Evolutionary conservation across 2,797 vertebrate species (phyloP).

Genomic region (Channa striata): DNA sequence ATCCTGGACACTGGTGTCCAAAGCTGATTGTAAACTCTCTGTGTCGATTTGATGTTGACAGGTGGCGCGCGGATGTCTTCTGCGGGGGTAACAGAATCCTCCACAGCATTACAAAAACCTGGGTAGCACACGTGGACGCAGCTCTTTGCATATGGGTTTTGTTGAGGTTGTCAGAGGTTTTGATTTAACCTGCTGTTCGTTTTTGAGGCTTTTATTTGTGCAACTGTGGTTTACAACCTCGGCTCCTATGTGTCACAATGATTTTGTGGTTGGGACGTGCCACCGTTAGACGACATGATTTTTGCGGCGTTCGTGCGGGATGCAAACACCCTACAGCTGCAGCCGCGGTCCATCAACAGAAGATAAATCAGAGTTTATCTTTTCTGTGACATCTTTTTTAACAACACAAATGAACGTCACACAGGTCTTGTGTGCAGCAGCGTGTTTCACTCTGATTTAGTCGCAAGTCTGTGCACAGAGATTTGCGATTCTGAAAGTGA

Average conservation of each 20-base stretch:
- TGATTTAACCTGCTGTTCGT: not conserved
- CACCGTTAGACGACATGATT: not conserved
- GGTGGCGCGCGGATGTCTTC: not conserved
- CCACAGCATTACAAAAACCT: too few relatives aligned
- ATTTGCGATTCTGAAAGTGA: too few relatives aligned
- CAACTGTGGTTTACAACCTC: not conserved
- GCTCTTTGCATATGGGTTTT: not conserved
- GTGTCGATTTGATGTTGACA: not conserved
- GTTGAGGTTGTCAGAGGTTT: not conserved
- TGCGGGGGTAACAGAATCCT: too few relatives aligned
- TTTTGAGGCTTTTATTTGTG: not conserved
- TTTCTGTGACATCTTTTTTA: too few relatives aligned
- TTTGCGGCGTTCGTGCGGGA: not conserved
- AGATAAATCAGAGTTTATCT: too few relatives aligned
- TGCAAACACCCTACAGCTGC: not conserved
- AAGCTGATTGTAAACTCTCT: too few relatives aligned
- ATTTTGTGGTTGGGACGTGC: not conserved
- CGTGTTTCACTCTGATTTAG: too few relatives aligned
- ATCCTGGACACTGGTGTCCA: not conserved
- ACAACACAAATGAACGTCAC: too few relatives aligned
- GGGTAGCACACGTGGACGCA: not conserved
- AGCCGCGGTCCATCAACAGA: too few relatives aligned
- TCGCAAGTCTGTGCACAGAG: too few relatives aligned
- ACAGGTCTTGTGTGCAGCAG: too few relatives aligned
- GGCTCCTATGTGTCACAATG: not conserved